phyloP scores from a whole-genome alignment of 2,888 invertebrate genomes.

The Byasa hedistus region DNA sequence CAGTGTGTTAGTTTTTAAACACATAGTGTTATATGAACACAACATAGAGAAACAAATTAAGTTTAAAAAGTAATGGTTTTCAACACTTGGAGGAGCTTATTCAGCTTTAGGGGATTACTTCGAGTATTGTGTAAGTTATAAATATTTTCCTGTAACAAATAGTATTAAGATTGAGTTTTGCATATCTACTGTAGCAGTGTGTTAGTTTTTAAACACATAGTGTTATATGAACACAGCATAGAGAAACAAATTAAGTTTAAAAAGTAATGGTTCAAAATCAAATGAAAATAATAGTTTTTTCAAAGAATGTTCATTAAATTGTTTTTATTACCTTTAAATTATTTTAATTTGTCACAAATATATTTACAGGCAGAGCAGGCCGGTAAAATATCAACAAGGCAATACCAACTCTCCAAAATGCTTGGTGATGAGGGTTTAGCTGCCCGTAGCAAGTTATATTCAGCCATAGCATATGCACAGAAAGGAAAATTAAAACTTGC shows the following conservation, averaged over 20 bases:
- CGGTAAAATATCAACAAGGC: constrained; percentile 91
- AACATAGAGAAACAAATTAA: too few relatives aligned
- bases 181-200: too few relatives aligned
- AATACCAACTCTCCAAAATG: constrained; percentile 88
- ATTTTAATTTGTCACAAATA: not conserved
- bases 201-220: too few relatives aligned
- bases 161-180: not conserved
- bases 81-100: constrained; percentile 97
- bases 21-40: too few relatives aligned
- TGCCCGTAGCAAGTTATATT: constrained; percentile 91
- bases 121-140: constrained; percentile 83
- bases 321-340: not conserved
- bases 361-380: constrained; percentile 89
- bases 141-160: constrained; percentile 1
- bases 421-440: constrained; percentile 90
- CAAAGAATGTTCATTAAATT: not conserved
- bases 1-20: too few relatives aligned
- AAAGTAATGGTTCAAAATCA: too few relatives aligned
- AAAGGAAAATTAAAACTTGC: constrained; percentile 84
- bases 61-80: too few relatives aligned
- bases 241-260: too few relatives aligned
- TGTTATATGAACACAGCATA: too few relatives aligned
- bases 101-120: constrained; percentile 96
- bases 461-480: constrained; percentile 93
- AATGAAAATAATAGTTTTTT: not conserved